These are phyloP conservation scores for Synanceia verrucosa DNA, from an alignment of 2,797 vertebrate genomes.

Conservation along the genomic window DNA sequence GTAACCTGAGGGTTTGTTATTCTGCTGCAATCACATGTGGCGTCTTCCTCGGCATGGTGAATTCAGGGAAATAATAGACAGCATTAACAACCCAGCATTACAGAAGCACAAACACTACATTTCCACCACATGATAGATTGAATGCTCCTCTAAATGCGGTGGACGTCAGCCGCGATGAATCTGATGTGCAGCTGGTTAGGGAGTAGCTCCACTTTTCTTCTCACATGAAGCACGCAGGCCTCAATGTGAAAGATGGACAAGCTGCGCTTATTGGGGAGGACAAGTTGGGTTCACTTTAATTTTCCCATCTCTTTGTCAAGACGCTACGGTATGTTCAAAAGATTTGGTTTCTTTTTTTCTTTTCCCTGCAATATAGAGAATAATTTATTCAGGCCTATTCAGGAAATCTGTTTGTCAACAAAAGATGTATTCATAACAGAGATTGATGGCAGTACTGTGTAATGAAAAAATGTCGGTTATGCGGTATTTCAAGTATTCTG, in stretches of 20 bases:
- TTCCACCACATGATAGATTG: constrained; percentile 34
- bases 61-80: constrained; percentile 23
- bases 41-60: constrained; percentile 5
- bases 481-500: constrained; percentile 24
- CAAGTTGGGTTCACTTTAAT: constrained; percentile 68
- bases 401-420: constrained; percentile 62
- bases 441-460: constrained; percentile 30
- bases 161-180: constrained; percentile 58
- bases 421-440: constrained; percentile 23
- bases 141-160: constrained; percentile 42
- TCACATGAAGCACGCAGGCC: constrained; percentile 35
- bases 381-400: constrained; percentile 49
- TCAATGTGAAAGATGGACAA: constrained; percentile 56
- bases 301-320: constrained; percentile 68
- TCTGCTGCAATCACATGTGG: constrained; percentile 20
- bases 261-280: constrained; percentile 65
- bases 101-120: constrained; percentile 21
- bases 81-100: constrained; percentile 24
- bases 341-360: constrained; percentile 17
- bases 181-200: constrained; percentile 45
- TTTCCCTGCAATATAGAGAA: constrained; percentile 18
- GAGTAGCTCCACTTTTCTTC: constrained; percentile 45
- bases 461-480: constrained; percentile 37
- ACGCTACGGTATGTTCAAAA: constrained; percentile 37
- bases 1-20: constrained; percentile 21